phyloP scores from a whole-genome alignment of 2,797 vertebrate species.

The Hydrocynus forskahlii region DNA sequence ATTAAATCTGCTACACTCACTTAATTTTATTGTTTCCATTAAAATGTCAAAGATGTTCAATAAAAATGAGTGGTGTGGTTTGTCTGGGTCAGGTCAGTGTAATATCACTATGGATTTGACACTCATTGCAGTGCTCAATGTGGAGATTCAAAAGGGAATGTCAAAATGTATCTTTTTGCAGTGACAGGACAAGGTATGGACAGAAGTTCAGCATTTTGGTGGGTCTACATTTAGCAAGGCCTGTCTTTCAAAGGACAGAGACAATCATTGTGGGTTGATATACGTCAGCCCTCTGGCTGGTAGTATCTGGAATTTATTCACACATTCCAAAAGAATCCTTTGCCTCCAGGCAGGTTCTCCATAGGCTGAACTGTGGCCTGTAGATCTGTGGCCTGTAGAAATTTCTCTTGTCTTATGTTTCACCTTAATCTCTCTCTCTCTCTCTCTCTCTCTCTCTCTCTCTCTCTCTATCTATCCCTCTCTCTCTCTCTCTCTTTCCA shows the following conservation, averaged over 20 bases:
- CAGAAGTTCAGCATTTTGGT: neutral
- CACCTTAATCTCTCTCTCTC: too few species aligned
- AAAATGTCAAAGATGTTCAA: too few species aligned
- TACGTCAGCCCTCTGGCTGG: slow-evolving; percentile 10
- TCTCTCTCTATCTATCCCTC: slow-evolving; percentile 2
- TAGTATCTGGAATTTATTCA: slow-evolving; percentile 20
- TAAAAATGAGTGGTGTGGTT: too few species aligned
- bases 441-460: neutral
- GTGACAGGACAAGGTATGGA: too few species aligned
- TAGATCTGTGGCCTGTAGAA: slow-evolving; percentile 10
- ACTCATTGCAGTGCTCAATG: too few species aligned
- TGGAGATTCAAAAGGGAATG: too few species aligned
- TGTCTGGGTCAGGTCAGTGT: too few species aligned
- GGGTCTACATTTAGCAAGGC: neutral
- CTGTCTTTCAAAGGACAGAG: slow-evolving; percentile 4
- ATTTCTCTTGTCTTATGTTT: neutral
- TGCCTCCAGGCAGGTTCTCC: slow-evolving; percentile 29
- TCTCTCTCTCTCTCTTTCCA: slow-evolving; percentile 1
- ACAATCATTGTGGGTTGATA: slow-evolving; percentile 6
- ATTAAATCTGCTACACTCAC: too few species aligned
- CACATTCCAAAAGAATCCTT: slow-evolving; percentile 40
- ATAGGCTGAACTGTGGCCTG: slow-evolving; percentile 28
- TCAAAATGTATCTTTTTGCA: too few species aligned
- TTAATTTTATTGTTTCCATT: too few species aligned
- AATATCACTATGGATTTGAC: too few species aligned